Evolutionary conservation across 2,113 vertebrate species (phyloP), one percentile per base, ranked within the genome.

Genomic region (Notechis scutatus): DNA sequence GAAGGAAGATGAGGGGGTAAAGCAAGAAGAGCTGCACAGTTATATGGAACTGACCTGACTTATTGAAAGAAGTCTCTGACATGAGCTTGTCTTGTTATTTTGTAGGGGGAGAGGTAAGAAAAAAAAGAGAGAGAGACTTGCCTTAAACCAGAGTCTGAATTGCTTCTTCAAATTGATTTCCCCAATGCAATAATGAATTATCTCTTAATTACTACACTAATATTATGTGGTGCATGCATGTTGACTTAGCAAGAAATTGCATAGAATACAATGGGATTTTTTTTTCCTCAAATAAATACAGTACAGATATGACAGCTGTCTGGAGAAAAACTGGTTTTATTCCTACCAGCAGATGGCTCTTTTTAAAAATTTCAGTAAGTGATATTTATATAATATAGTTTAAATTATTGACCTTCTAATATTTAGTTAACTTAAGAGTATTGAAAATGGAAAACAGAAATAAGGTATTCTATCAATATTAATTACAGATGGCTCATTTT

Each of bases 31-130:
- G 23, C 87, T 61, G 90, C 59, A 85, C 12, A 61, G 88, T 86
- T 91, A 93, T 39, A 20, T 54, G 54, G 89, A 50, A 10, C 87
- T 85, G 55, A 47, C 90, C 85, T 87, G 69, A 92, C 91, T 92
- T 93, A 56, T 55, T 96, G 89, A 6, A 20, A 5, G 88, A 86
- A 94, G 85, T 90, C 57, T 59, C 42, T 29, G 26, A 64, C 93
- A 91, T 91, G 54, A 0, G 0, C 69, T 93, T 96, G 91, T 54
- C 92, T 94, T 94, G 57, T 34, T 86, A n/a, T 26, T 5, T 10
- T 10, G 52, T 55, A 34, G 23, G 45, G 88, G 64, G 92, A 52
- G 5, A 12, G 7, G 50, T 21, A 15, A 69, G 42, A 81, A 81
- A 81, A 81, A 47, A 91, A 11, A 61, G 9, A 24, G 50, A 56